Evolutionary conservation across 92 coral and sea anemone genomes (phyloP).

Genomic region (Scolanthus callimorphus): DNA sequence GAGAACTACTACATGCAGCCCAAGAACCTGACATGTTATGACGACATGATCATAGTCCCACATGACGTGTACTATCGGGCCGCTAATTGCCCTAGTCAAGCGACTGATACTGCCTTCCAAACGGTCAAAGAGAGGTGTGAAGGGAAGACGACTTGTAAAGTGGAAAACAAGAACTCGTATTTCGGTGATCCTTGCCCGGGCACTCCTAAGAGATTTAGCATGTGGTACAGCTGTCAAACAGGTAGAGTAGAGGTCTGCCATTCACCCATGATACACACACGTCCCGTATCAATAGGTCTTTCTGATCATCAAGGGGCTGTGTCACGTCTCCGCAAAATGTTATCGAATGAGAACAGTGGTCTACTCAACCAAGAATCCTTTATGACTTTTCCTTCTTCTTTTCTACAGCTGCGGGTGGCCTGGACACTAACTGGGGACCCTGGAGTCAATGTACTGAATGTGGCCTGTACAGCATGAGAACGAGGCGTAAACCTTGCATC

Average conservation of each 20-base stretch:
- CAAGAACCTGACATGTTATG: constrained; percentile 38
- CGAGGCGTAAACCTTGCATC: constrained; percentile 34
- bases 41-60: constrained; percentile 50
- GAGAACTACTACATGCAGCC: constrained; percentile 18
- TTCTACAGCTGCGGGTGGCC: constrained; percentile 45
- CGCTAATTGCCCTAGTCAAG: not conserved
- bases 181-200: constrained; percentile 32
- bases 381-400: too few species aligned
- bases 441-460: constrained; percentile 66
- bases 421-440: constrained; percentile 55
- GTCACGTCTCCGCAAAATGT: too few species aligned
- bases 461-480: constrained; percentile 39
- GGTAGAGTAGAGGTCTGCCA: too few species aligned
- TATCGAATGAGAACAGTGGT: too few species aligned
- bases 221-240: constrained; percentile 66
- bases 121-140: constrained; percentile 28
- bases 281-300: too few species aligned
- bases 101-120: constrained; percentile 5
- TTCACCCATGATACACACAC: too few species aligned
- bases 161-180: not conserved
- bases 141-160: constrained; percentile 23
- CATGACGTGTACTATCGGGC: constrained; percentile 32
- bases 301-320: too few species aligned
- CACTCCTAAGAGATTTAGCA: constrained; percentile 3
- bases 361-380: too few species aligned